Evolutionary conservation across 2,888 invertebrate genomes (phyloP).

Genomic region (Sclerodermus sp.): DNA sequence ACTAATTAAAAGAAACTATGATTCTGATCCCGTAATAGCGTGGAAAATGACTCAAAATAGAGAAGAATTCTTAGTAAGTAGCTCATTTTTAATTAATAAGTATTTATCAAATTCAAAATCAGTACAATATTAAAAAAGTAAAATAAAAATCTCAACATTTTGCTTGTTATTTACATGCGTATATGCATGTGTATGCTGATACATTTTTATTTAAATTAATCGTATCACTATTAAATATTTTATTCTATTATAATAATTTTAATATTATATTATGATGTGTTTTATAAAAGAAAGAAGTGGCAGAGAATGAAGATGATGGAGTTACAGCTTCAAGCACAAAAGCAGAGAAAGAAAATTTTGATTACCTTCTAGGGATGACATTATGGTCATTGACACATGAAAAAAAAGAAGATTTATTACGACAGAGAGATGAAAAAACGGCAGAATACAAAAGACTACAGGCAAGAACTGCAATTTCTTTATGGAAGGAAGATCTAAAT

Average conservation of each 20-base stretch:
- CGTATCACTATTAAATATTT: neutral
- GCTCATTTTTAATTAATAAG: neutral
- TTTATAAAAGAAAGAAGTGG: conserved; percentile 44
- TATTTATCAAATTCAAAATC: conserved; percentile 16
- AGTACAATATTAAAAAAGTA: conserved; percentile 34
- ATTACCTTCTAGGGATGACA: conserved; percentile 94
- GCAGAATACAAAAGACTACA: conserved; percentile 66
- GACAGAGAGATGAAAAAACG: conserved; percentile 80
- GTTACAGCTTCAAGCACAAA: conserved; percentile 48
- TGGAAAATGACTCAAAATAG: conserved; percentile 62
- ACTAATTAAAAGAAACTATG: conserved; percentile 72
- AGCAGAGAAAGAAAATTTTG: conserved; percentile 68
- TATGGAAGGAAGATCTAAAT: conserved; percentile 91
- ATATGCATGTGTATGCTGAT: no score
- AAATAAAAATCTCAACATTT: no score
- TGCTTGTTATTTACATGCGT: neutral
- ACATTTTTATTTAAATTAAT: no score
- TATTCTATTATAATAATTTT: neutral
- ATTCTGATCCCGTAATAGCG: conserved; percentile 68
- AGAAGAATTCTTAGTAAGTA: conserved; percentile 49
- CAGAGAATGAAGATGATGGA: conserved; percentile 60
- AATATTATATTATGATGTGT: neutral
- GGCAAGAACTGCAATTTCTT: conserved; percentile 71
- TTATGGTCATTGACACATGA: conserved; percentile 96
- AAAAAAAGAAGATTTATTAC: conserved; percentile 85